Percentiles rank a stretch among this genome's conserved stretches.
phyloP scores from a whole-genome alignment of 2,797 vertebrate genomes.

The Australoheros facetus region DNA sequence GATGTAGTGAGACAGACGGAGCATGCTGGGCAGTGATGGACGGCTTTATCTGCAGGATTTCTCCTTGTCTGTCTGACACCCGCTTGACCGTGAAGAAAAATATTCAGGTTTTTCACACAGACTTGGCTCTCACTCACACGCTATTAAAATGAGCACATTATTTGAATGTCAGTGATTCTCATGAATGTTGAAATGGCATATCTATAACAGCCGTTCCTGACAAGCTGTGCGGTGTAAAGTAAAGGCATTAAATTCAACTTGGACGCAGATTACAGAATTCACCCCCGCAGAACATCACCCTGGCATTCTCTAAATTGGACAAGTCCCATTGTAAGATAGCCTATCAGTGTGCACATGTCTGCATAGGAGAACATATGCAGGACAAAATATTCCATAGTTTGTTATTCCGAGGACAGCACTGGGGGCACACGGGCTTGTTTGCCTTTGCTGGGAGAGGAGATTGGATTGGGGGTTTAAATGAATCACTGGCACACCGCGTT shows the following conservation, averaged over 20 bases:
- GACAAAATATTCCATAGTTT: slow-evolving; percentile 86
- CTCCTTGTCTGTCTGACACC: slow-evolving; percentile 42
- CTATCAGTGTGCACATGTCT: slow-evolving; percentile 78
- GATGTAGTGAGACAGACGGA: slow-evolving; percentile 12
- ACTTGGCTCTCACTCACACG: slow-evolving; percentile 58
- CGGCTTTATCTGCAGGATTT: slow-evolving; percentile 2
- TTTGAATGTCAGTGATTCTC: slow-evolving; percentile 83
- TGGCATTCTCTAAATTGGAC: slow-evolving; percentile 83
- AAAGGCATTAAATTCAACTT: slow-evolving; percentile 78
- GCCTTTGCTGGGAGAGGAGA: slow-evolving; percentile 84
- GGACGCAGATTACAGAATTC: slow-evolving; percentile 77
- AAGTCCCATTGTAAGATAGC: slow-evolving; percentile 77
- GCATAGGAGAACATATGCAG: slow-evolving; percentile 82
- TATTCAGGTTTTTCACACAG: slow-evolving; percentile 53
- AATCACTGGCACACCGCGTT: slow-evolving; percentile 85
- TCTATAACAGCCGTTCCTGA: slow-evolving; percentile 62
- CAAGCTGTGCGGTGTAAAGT: slow-evolving; percentile 74
- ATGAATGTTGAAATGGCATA: slow-evolving; percentile 83
- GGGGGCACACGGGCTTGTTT: slow-evolving; percentile 85
- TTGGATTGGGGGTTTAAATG: slow-evolving; percentile 87
- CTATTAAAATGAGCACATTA: slow-evolving; percentile 80
- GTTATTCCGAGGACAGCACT: slow-evolving; percentile 82
- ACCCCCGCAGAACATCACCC: slow-evolving; percentile 74
- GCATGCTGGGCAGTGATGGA: neutral
- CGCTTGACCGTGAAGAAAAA: slow-evolving; percentile 42